Percentiles rank a stretch among this genome's conserved stretches.
Evolutionary conservation across 2,888 invertebrate genomes (phyloP).

Genomic region (Spodoptera littoralis): DNA sequence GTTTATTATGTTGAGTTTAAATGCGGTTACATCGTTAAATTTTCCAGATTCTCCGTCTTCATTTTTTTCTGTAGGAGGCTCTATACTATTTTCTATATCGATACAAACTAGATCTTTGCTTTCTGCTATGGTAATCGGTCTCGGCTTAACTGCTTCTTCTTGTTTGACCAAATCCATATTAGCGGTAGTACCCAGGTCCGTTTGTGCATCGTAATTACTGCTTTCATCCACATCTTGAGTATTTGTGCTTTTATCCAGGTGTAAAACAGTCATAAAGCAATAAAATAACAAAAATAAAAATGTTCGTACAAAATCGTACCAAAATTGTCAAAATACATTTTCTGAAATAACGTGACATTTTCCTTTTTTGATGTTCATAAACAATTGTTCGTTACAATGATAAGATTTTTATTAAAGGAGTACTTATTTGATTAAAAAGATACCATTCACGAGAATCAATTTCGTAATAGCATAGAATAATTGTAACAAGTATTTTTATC

Average conservation of each 20-base stretch:
- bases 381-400: no score
- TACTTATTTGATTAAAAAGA: no score
- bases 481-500: no score
- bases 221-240: constrained; percentile 11
- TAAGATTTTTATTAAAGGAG: no score
- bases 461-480: no score
- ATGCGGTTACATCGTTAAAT: constrained; percentile 2
- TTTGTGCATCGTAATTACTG: constrained; percentile 10
- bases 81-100: constrained; percentile 18
- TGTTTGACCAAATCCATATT: constrained; percentile 26
- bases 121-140: constrained; percentile 1
- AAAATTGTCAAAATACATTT: constrained; percentile 1
- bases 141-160: constrained; percentile 21
- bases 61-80: neutral
- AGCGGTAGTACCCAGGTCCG: constrained; percentile 8
- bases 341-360: constrained; percentile 10
- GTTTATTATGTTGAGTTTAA: constrained; percentile 10
- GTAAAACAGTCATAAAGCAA: constrained; percentile 31
- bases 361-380: constrained; percentile 4
- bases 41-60: constrained; percentile 7
- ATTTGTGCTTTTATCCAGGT: neutral
- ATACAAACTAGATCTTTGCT: constrained; percentile 16
- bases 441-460: no score
- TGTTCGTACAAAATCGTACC: constrained; percentile 3
- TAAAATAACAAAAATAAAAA: constrained; percentile 9